These are phyloP conservation scores for Crotalus adamanteus DNA, from an alignment of 2,797 vertebrate genomes.

Conservation along the genomic window DNA sequence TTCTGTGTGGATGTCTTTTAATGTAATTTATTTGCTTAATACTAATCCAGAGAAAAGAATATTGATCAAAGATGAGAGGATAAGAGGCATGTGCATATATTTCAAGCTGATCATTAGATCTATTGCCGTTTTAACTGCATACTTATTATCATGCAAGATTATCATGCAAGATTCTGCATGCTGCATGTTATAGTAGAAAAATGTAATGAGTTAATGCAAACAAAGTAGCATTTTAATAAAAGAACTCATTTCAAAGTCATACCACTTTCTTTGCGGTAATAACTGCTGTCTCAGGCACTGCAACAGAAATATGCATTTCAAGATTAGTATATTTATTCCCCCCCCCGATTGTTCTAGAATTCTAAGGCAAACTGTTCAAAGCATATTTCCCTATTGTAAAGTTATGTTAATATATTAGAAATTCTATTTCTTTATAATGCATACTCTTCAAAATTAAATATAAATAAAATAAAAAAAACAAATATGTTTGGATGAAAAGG, in stretches of 20 bases:
- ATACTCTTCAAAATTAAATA: background rate
- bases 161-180: background rate
- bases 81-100: conserved; percentile 4
- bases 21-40: conserved; percentile 9
- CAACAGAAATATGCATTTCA: background rate
- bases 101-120: background rate
- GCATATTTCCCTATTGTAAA: background rate
- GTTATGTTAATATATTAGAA: background rate
- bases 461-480: background rate
- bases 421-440: background rate
- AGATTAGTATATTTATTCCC: conserved; percentile 6
- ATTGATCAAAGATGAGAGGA: background rate
- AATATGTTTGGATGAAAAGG: background rate
- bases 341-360: background rate
- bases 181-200: background rate
- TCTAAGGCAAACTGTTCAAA: background rate
- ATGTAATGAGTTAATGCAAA: background rate
- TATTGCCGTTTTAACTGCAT: background rate
- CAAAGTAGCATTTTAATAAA: background rate
- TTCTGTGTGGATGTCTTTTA: conserved; percentile 23
- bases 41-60: background rate
- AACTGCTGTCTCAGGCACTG: background rate
- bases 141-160: conserved; percentile 11
- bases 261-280: background rate
- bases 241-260: background rate